Conservation (phyloP, 2,113 vertebrate genomes). For the Phoxinus phoxinus region DNA sequence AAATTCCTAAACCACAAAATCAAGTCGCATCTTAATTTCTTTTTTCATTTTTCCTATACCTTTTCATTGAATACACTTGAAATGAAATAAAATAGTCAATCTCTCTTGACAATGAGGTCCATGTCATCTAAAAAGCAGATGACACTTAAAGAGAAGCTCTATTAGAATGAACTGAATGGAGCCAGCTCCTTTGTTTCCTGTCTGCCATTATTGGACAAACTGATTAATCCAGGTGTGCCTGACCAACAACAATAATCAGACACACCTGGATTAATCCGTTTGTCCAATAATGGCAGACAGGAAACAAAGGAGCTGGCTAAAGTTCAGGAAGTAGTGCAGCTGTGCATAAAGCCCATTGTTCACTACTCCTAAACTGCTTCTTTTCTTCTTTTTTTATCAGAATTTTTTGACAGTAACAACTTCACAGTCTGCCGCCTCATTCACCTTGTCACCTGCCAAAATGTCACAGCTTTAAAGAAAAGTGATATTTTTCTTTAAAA, state of each 20-base stretch:
- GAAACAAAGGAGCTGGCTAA: too few relatives aligned
- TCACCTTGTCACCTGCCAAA: background rate
- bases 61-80: background rate
- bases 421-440: slow-evolving; percentile 2
- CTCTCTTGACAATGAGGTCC: background rate
- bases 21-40: too few relatives aligned
- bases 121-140: background rate
- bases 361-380: background rate
- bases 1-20: too few relatives aligned
- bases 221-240: too few relatives aligned
- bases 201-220: too few relatives aligned
- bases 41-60: background rate
- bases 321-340: too few relatives aligned
- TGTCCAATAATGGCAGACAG: too few relatives aligned
- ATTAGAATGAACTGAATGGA: too few relatives aligned
- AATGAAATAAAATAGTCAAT: background rate
- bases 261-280: too few relatives aligned
- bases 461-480: background rate
- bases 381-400: background rate
- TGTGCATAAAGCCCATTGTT: too few relatives aligned
- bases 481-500: background rate
- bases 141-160: background rate
- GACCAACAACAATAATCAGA: too few relatives aligned
- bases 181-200: too few relatives aligned
- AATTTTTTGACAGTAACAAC: background rate